Conservation (phyloP, 2,113 vertebrate genomes). For the Rousettus leschenaultii region DNA sequence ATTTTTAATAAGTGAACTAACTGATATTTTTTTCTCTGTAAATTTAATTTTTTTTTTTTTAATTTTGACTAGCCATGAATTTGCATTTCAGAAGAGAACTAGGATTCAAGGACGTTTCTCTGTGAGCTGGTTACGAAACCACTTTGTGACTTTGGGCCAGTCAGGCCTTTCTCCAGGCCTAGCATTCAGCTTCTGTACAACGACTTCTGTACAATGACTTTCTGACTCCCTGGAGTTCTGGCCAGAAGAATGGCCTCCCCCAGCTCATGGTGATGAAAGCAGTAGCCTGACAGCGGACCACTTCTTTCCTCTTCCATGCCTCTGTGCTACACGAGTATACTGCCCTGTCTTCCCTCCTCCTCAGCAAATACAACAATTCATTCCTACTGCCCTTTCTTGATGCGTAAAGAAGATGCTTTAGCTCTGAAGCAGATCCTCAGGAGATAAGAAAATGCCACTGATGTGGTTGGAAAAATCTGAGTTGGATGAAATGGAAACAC, state of each 20-base stretch:
- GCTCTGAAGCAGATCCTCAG: conserved; percentile 27
- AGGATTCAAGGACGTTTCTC: conserved; percentile 3
- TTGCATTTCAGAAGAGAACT: conserved; percentile 4
- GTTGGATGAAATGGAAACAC: conserved; percentile 49
- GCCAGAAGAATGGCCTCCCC: background rate
- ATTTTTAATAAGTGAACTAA: background rate
- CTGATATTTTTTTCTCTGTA: background rate
- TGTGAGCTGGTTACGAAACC: conserved; percentile 12
- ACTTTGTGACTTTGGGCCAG: background rate
- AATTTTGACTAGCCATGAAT: background rate
- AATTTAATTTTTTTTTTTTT: background rate
- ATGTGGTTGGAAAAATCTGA: conserved; percentile 50
- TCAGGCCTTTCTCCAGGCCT: background rate
- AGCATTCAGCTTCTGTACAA: background rate
- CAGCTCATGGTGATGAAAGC: background rate
- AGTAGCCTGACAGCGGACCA: background rate
- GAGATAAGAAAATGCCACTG: conserved; percentile 59
- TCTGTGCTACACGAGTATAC: background rate
- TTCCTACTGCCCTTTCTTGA: background rate
- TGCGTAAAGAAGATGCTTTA: conserved; percentile 19
- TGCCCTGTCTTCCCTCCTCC: background rate
- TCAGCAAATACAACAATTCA: background rate
- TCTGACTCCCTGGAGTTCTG: background rate
- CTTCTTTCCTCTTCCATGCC: background rate
- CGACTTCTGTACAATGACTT: background rate